Conservation (phyloP, 2,797 vertebrate species). For the Hypotaenidia philippensis region DNA sequence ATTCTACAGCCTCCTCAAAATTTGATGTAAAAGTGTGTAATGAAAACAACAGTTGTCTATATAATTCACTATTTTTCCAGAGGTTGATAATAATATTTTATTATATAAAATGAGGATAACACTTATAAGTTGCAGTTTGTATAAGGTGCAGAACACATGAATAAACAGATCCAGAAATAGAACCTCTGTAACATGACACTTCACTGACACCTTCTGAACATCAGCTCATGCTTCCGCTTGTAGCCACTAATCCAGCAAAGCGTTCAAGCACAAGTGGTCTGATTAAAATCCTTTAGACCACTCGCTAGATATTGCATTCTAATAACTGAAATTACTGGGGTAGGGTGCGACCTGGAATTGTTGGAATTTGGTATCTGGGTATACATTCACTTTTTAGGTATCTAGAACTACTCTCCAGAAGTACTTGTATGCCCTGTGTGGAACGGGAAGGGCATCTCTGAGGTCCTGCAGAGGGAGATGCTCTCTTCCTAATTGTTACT, state of each 20-base stretch:
- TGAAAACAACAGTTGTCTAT: background rate
- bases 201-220: background rate
- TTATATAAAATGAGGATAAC: background rate
- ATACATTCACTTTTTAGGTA: background rate
- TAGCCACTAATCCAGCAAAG: background rate
- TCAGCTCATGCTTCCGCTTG: background rate
- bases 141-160: background rate
- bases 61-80: background rate
- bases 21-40: background rate
- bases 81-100: background rate
- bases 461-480: conserved; percentile 12
- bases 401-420: background rate
- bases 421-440: background rate
- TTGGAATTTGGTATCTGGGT: background rate
- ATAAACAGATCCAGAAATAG: background rate
- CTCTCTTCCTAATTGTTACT: background rate
- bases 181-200: background rate
- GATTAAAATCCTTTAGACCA: background rate
- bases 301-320: background rate
- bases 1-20: background rate
- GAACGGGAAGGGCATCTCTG: background rate
- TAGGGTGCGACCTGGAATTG: background rate
- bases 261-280: background rate
- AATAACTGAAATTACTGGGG: background rate
- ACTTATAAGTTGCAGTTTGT: background rate